phyloP scores from a whole-genome alignment of 2,113 vertebrate genomes.

The Gobio gobio region DNA sequence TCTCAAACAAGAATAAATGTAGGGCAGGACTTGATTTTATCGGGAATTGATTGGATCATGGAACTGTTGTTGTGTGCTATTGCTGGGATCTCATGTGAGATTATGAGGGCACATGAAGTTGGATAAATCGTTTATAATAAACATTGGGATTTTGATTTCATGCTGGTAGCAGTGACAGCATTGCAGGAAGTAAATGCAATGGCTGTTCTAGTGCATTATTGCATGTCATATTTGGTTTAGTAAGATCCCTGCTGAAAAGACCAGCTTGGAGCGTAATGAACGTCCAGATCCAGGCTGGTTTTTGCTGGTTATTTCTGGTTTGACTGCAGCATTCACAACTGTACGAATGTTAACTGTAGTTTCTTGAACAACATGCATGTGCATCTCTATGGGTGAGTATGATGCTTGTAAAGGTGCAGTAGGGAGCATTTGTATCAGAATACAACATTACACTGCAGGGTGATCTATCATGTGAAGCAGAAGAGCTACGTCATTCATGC shows the following conservation, averaged over 20 bases:
- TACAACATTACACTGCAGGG: conserved; percentile 13
- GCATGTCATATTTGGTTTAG: not conserved
- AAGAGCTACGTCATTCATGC: not conserved
- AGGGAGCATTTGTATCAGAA: not conserved
- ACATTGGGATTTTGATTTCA: not conserved
- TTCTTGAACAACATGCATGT: not conserved
- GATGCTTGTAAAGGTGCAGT: not conserved
- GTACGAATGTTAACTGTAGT: not conserved
- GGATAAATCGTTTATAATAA: too few species aligned
- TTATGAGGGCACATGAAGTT: too few species aligned
- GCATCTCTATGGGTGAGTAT: not conserved
- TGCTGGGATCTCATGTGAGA: too few species aligned
- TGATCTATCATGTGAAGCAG: not conserved
- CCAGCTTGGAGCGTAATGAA: not conserved
- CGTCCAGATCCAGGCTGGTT: not conserved
- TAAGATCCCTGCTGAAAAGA: not conserved
- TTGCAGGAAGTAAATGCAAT: not conserved
- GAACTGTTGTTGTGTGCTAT: too few species aligned
- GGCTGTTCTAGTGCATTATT: not conserved
- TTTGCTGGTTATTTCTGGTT: not conserved
- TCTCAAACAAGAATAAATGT: too few species aligned
- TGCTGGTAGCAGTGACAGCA: not conserved
- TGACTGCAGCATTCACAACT: not conserved
- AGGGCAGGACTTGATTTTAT: too few species aligned
- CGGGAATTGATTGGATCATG: too few species aligned